Base-by-base conservation (phyloP, 2,888 invertebrate species). In the Isotomurus palustris region DNA sequence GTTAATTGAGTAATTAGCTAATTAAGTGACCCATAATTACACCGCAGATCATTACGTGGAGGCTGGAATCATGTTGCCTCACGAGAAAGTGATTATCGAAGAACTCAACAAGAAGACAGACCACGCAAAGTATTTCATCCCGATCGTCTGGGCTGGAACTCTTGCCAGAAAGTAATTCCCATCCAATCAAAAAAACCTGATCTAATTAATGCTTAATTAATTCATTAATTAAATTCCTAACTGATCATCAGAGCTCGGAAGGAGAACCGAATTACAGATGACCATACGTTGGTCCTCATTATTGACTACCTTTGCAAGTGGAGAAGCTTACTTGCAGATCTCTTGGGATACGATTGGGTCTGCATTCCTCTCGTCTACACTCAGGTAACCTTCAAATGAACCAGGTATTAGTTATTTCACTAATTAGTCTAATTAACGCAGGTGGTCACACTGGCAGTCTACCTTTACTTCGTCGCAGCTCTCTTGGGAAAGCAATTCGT, bases 371-470 rank as follows among this genome's bases (percentile, higher is more conserved):
- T 75, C 2, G 74, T 75, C 10, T 75, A 75, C 64, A 75, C 75
- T 1, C 75, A 75, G 71, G 76, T 74, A 62, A 48, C 36, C 36
- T 12, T 29, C 25, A 12, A 2, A 25, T 12, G n/a, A 12, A 6
- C 19, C 8, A 17, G 35, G 32, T 12, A 8, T 5, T 6, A 10
- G 14, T 19, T 29, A 17, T 43, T 45, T 41, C 19, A 24, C 22
- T 36, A 24, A 28, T 28, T 53, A 25, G 69, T 67, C 3, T 71
- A n/a, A n/a, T n/a, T n/a, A n/a, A n/a, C n/a, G n/a, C n/a, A 79
- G 79, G 79, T 79, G 14, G 78, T 77, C n/a, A 79, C 80, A 0
- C 69, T 79, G 50, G 76, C 78, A 1, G 77, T 77, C 19, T 78
- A 80, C 67, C 73, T 75, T 6, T 80, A 77, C 70, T 80, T 79